Evolutionary conservation across 2,113 vertebrate species (phyloP).

Genomic region (Camarhynchus parvulus): DNA sequence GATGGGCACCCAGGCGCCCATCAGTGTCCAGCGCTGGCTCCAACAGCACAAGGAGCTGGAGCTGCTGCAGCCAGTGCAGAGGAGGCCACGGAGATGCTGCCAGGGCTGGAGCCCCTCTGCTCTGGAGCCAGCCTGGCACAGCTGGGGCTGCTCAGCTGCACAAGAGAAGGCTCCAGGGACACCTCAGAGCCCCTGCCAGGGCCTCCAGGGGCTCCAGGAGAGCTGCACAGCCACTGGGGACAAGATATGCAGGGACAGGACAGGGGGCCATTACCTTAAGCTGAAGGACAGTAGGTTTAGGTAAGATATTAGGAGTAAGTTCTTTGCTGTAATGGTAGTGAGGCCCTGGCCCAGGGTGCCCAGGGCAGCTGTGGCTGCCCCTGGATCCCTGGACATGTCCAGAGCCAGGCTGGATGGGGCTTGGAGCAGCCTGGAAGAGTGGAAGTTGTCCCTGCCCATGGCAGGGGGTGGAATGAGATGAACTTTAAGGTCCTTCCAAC

Average conservation of each 20-base stretch:
- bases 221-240: not conserved
- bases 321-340: not conserved
- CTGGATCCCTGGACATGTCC: not conserved
- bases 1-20: not conserved
- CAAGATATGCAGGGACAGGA: not conserved
- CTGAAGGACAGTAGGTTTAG: not conserved
- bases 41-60: not conserved
- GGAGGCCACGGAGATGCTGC: not conserved
- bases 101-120: not conserved
- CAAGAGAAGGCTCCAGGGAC: not conserved
- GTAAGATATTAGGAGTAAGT: not conserved
- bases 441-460: not conserved
- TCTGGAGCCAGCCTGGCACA: not conserved
- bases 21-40: not conserved
- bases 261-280: not conserved
- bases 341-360: not conserved
- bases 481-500: not conserved
- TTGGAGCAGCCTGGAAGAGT: rapidly evolving
- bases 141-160: not conserved
- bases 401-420: rapidly evolving
- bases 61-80: not conserved
- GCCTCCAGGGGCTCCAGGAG: not conserved
- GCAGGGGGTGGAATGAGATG: rapidly evolving
- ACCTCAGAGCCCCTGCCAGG: not conserved
- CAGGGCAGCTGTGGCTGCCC: not conserved